Conservation (phyloP, 2,888 invertebrate species). For the Unio delphinus region DNA sequence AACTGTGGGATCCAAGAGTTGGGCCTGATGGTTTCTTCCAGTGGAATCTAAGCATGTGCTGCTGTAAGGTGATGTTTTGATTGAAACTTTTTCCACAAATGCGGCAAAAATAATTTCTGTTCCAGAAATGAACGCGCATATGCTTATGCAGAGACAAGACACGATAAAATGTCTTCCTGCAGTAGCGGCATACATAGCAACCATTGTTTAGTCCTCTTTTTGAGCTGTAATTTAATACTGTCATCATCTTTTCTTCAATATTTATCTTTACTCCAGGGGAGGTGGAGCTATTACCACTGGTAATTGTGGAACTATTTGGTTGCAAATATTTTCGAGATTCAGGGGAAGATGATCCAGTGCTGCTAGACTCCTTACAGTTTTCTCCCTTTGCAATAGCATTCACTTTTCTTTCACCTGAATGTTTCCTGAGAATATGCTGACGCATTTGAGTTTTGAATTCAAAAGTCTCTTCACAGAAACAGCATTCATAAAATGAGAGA, state of each 20-base stretch:
- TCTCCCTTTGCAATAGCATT: neutral
- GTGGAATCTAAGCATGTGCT: conserved; percentile 59
- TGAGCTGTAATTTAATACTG: too few relatives aligned
- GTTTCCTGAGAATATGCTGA: conserved; percentile 50
- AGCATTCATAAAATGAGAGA: conserved; percentile 59
- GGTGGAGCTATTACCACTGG: too few relatives aligned
- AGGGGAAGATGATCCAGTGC: too few relatives aligned
- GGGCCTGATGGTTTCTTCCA: conserved; percentile 14
- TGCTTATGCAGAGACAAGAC: conserved; percentile 25
- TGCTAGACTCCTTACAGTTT: neutral
- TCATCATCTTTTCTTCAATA: too few relatives aligned
- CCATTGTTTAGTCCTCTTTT: neutral
- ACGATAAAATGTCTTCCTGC: conserved; percentile 22
- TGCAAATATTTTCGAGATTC: too few relatives aligned
- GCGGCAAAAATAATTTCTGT: conserved; percentile 28
- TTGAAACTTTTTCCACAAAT: conserved; percentile 70
- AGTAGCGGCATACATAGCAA: conserved; percentile 24
- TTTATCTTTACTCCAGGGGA: too few relatives aligned
- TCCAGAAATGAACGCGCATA: conserved; percentile 24
- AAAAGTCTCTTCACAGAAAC: conserved; percentile 63
- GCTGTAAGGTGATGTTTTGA: conserved; percentile 68
- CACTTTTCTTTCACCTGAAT: conserved; percentile 14
- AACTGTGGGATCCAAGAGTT: conserved; percentile 2
- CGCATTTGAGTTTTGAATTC: conserved; percentile 59
- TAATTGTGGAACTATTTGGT: too few relatives aligned